Conservation (phyloP, 2,113 vertebrate genomes). For the Mesocricetus auratus region DNA sequence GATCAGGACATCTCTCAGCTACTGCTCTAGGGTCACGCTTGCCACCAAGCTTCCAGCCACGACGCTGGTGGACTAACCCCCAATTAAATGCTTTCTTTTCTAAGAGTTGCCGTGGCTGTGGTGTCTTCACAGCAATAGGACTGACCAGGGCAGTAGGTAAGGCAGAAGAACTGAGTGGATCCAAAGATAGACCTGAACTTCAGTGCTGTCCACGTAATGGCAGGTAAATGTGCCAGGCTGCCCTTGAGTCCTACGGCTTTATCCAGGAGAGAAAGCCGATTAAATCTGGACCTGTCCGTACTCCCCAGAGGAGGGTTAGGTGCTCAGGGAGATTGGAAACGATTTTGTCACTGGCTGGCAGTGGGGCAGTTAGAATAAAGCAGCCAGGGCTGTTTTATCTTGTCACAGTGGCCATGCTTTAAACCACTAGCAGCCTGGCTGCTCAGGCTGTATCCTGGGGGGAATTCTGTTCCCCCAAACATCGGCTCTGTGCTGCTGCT, state of each 20-base stretch:
- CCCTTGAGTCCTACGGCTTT: background rate
- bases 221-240: background rate
- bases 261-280: background rate
- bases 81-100: background rate
- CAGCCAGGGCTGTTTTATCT: background rate
- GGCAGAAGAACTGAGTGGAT: background rate
- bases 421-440: too few species aligned
- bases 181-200: background rate
- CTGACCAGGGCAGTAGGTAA: background rate
- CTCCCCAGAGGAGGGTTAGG: background rate
- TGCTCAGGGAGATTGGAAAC: background rate
- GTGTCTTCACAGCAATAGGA: background rate
- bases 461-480: background rate
- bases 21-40: background rate
- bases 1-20: background rate
- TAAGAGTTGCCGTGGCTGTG: background rate
- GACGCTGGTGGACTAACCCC: background rate
- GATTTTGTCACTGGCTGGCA: background rate
- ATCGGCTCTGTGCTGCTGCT: background rate
- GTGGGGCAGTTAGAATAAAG: background rate
- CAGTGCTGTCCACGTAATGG: background rate
- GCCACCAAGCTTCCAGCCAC: too few species aligned
- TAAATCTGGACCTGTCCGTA: background rate
- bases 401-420: background rate
- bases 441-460: too few species aligned